A percentile compares a stretch with the other conserved stretches of the same genome.
phyloP scores from a whole-genome alignment of 2,888 invertebrate species.

The Drosophila falleni region DNA sequence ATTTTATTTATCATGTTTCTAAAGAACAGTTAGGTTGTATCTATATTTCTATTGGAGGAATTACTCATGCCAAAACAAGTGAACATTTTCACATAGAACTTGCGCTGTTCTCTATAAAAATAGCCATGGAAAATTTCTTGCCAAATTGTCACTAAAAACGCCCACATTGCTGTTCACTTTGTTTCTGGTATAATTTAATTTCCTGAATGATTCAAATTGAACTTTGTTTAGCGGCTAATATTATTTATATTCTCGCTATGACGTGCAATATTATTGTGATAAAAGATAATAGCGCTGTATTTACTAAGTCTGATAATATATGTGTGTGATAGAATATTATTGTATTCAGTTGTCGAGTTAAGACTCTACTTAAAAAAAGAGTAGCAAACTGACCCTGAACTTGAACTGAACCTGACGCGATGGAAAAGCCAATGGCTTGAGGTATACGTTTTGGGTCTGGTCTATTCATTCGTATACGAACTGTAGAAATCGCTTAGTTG shows the following conservation, averaged over 20 bases:
- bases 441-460: constrained; percentile 29
- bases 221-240: constrained; percentile 24
- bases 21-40: neutral
- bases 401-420: constrained; percentile 55
- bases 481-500: constrained; percentile 69
- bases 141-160: constrained; percentile 46
- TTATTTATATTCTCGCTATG: constrained; percentile 21
- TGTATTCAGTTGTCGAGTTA: constrained; percentile 15
- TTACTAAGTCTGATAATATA: neutral
- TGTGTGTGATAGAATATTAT: constrained; percentile 3
- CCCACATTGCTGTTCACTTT: constrained; percentile 36
- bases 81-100: constrained; percentile 19
- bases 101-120: constrained; percentile 20
- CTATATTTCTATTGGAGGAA: neutral
- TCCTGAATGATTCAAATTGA: constrained; percentile 41
- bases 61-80: constrained; percentile 14
- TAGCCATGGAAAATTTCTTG: constrained; percentile 28
- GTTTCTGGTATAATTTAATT: constrained; percentile 34
- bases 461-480: constrained; percentile 33
- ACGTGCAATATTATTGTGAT: constrained; percentile 17
- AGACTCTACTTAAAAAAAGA: constrained; percentile 16
- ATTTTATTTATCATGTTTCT: neutral
- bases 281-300: constrained; percentile 5
- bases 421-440: constrained; percentile 57
- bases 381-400: constrained; percentile 68